These are phyloP conservation scores for Lytechinus variegatus DNA, from an alignment of 35 echinoderm and acorn worm species.

Conservation along the genomic window DNA sequence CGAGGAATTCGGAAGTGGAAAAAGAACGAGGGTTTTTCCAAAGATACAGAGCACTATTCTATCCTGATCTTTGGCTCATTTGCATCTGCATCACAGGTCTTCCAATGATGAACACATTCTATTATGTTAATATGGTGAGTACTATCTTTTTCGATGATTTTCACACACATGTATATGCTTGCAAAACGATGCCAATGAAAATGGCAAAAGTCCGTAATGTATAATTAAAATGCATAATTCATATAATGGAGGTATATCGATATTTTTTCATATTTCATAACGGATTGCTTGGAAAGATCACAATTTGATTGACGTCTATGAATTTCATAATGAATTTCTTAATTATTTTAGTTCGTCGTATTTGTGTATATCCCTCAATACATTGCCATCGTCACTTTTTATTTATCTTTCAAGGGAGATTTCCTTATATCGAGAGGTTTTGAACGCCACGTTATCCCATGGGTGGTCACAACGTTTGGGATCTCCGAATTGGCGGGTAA, in stretches of 20 bases:
- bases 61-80: background rate
- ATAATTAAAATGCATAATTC: too few species aligned
- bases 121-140: background rate
- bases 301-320: too few species aligned
- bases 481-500: constrained; percentile 77
- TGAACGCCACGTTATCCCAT: constrained; percentile 51
- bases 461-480: constrained; percentile 68
- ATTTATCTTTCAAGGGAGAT: background rate
- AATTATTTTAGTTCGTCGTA: too few species aligned
- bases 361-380: too few species aligned
- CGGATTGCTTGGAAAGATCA: too few species aligned
- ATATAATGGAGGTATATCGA: too few species aligned
- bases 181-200: too few species aligned
- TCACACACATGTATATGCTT: too few species aligned
- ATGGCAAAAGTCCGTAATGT: too few species aligned
- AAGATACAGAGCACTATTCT: background rate
- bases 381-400: background rate
- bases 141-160: background rate
- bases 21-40: background rate
- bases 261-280: too few species aligned
- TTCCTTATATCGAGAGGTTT: constrained; percentile 58
- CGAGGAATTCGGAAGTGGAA: background rate
- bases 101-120: background rate
- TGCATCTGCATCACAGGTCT: background rate
- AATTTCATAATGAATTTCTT: too few species aligned